These are phyloP conservation scores for Anabas testudineus DNA, from an alignment of 2,797 vertebrate genomes.

Conservation along the genomic window DNA sequence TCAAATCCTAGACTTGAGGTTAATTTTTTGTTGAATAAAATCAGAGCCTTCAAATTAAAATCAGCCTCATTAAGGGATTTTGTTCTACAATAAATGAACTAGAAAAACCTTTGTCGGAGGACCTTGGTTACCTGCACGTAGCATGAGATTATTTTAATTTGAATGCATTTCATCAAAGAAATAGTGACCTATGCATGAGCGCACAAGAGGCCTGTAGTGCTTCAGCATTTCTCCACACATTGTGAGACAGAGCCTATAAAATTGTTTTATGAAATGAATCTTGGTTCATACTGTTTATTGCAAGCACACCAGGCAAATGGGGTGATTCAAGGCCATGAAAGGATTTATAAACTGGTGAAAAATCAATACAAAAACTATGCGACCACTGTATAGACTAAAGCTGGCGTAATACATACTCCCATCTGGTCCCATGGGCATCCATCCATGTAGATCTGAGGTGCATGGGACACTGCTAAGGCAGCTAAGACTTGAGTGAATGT, in stretches of 20 bases:
- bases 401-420: background rate
- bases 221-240: background rate
- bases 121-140: background rate
- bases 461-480: no score
- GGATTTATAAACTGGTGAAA: background rate
- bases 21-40: background rate
- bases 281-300: background rate
- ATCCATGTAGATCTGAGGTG: no score
- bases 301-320: background rate
- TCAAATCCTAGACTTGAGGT: no score
- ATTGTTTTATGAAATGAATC: background rate
- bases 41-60: conserved; percentile 9
- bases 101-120: background rate
- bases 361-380: background rate
- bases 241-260: background rate
- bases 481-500: background rate
- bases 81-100: background rate
- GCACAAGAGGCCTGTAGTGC: no score
- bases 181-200: background rate
- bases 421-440: background rate
- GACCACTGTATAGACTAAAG: background rate
- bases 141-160: background rate
- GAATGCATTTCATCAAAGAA: background rate
- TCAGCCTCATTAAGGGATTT: background rate
- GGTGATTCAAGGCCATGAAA: background rate